Conservation (phyloP, 2,113 vertebrate genomes). For the Athene cunicularia region DNA sequence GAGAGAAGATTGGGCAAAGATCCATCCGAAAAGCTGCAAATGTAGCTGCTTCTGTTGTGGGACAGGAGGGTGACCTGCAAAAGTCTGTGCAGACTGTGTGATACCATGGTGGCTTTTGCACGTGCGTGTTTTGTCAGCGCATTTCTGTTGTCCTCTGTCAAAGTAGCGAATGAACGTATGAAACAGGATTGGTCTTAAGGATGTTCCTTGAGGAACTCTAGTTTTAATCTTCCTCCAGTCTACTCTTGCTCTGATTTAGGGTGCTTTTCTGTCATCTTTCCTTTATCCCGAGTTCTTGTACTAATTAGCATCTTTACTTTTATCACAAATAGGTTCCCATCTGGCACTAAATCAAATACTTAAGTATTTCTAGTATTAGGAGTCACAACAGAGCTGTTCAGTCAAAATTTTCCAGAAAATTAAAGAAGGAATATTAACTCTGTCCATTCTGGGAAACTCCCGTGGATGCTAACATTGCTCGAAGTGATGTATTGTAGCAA, state of each 20-base stretch:
- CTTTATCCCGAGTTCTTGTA: neutral
- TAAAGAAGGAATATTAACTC: neutral
- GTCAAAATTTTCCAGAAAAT: neutral
- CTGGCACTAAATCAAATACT: neutral
- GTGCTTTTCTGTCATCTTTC: neutral
- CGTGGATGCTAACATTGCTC: neutral
- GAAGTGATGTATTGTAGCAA: neutral
- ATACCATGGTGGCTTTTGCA: neutral
- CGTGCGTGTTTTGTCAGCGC: neutral
- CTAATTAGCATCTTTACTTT: conserved; percentile 5
- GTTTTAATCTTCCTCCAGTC: neutral
- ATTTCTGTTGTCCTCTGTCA: neutral
- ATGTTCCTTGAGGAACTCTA: neutral
- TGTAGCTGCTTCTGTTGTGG: neutral
- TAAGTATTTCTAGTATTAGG: neutral
- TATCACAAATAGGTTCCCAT: neutral
- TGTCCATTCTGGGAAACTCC: neutral
- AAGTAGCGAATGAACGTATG: neutral
- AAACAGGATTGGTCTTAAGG: neutral
- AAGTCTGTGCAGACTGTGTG: neutral
- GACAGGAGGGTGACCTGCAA: neutral
- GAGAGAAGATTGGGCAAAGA: neutral
- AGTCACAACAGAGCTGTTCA: conserved; percentile 13
- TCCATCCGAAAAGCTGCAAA: neutral
- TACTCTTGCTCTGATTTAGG: neutral